Conservation (phyloP, 2,113 vertebrate genomes). For the Dipodomys stephensi region DNA sequence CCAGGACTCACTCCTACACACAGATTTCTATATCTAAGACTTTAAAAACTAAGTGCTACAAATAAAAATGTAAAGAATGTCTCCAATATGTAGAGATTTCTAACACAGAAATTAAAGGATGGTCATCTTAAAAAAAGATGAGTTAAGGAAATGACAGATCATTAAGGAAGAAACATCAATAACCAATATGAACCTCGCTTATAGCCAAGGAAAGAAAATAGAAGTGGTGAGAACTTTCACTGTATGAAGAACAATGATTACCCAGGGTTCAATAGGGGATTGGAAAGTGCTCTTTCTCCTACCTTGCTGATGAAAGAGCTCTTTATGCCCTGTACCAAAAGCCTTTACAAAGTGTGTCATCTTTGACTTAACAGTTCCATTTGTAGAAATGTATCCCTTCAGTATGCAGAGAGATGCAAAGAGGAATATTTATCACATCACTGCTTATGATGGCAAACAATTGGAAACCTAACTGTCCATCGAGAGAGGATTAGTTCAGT, state of each 20-base stretch:
- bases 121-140: conserved; percentile 11
- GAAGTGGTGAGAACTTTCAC: conserved; percentile 18
- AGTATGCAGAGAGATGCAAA: conserved; percentile 21
- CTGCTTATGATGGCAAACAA: conserved; percentile 55
- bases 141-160: not conserved
- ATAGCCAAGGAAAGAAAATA: conserved; percentile 50
- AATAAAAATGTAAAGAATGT: not conserved
- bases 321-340: conserved; percentile 51
- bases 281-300: conserved; percentile 11
- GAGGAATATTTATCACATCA: conserved; percentile 61
- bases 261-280: not conserved
- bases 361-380: conserved; percentile 63
- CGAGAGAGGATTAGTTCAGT: conserved; percentile 54
- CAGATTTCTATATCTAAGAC: too few species aligned
- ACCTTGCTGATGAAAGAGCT: conserved; percentile 46
- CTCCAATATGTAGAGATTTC: not conserved
- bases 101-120: not conserved
- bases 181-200: not conserved
- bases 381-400: conserved; percentile 68
- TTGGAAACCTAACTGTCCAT: conserved; percentile 57
- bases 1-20: too few species aligned
- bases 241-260: conserved; percentile 34
- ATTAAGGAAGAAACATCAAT: conserved; percentile 46
- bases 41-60: not conserved
- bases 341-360: conserved; percentile 50